A percentile compares a stretch with the other conserved stretches of the same genome.
These are phyloP conservation scores for Podargus strigoides DNA, from an alignment of 2,797 vertebrate species.

Conservation along the genomic window DNA sequence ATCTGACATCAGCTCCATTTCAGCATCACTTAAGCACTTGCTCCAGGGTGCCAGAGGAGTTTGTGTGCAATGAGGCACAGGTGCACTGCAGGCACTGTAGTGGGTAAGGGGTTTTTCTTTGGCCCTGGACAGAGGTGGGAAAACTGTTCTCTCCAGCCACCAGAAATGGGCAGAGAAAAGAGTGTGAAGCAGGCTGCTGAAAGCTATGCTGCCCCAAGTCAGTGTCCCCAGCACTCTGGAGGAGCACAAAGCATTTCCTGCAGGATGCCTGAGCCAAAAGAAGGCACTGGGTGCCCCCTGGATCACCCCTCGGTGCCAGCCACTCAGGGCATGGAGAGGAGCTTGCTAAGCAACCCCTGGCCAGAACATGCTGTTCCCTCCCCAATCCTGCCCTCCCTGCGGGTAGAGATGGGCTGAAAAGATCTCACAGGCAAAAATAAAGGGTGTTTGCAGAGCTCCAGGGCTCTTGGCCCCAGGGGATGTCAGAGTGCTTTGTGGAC, in stretches of 20 bases:
- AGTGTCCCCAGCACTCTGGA: background rate
- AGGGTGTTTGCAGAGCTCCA: background rate
- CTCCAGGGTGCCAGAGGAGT: background rate
- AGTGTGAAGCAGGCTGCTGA: background rate
- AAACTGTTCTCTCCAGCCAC: background rate
- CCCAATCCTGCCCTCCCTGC: background rate
- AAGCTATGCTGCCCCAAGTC: background rate
- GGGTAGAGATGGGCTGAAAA: conserved; percentile 33
- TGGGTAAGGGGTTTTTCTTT: background rate
- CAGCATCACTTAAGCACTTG: background rate
- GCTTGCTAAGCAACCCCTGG: conserved; percentile 51
- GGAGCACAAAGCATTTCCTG: conserved; percentile 60
- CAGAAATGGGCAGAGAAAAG: background rate
- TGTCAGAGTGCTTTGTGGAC: background rate
- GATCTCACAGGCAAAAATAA: background rate
- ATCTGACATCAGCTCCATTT: background rate
- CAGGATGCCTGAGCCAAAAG: conserved; percentile 15
- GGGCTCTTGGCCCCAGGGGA: background rate
- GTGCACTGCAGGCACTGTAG: background rate
- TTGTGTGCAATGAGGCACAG: background rate
- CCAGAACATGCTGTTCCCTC: conserved; percentile 36
- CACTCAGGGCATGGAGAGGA: conserved; percentile 10
- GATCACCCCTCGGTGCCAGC: conserved; percentile 39
- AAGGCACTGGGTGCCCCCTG: conserved; percentile 53
- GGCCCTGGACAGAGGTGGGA: background rate